Evolutionary conservation across 2,888 invertebrate genomes (phyloP).

Genomic region (Heliconius ismenius): DNA sequence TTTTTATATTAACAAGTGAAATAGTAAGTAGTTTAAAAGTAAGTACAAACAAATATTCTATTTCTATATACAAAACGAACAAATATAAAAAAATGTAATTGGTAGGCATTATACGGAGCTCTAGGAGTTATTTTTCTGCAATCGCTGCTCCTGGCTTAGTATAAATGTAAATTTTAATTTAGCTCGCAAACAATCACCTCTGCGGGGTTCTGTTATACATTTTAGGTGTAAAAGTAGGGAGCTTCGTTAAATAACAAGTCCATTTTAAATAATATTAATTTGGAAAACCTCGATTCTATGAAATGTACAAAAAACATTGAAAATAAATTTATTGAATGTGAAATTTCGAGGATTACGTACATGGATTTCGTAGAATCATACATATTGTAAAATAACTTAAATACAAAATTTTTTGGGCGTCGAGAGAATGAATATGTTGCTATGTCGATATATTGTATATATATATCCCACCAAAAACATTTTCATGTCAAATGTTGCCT

Average conservation of each 20-base stretch:
- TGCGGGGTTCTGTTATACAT: neutral
- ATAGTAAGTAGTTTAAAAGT: too few relatives aligned
- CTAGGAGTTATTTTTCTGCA: neutral
- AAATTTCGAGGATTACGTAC: too few relatives aligned
- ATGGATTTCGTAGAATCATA: too few relatives aligned
- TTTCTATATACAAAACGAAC: neutral
- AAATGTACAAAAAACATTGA: too few relatives aligned
- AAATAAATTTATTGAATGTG: too few relatives aligned
- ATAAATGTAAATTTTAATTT: conserved; percentile 6
- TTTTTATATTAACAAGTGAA: too few relatives aligned
- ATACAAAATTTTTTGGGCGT: too few relatives aligned
- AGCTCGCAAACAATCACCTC: neutral
- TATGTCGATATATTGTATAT: too few relatives aligned
- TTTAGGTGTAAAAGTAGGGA: neutral
- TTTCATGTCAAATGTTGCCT: too few relatives aligned
- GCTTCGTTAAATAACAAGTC: neutral
- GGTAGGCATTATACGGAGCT: neutral
- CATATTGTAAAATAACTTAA: too few relatives aligned
- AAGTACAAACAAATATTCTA: neutral
- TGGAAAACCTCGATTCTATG: neutral
- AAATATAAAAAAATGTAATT: neutral
- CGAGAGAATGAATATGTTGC: too few relatives aligned
- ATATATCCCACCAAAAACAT: too few relatives aligned
- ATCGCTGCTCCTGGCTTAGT: neutral
- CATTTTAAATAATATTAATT: conserved; percentile 5